Evolutionary conservation across 2,888 invertebrate species (phyloP), one percentile per base, ranked within the genome.

Genomic region (Drosophila recens): DNA sequence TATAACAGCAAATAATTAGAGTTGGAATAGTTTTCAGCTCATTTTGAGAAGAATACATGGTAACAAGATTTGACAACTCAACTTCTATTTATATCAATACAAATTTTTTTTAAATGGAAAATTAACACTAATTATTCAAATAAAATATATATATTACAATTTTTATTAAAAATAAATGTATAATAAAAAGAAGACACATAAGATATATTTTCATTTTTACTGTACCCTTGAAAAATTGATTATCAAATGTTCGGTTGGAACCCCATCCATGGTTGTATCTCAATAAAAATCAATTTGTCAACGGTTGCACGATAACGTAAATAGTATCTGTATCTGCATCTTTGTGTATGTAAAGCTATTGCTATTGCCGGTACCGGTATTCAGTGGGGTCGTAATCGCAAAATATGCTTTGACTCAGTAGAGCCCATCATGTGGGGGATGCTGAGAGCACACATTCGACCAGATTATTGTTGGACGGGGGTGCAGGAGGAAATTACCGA

Each of bases 151-250:
- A 75, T 75, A 82, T 80, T 80, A 77, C 72, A 81, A 84, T 89
- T 87, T 82, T 4, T 75, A 86, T 79, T 83, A 72, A 74, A 80
- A 89, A 87, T 83, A 89, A 89, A 85, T 89, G 76, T 88, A 86
- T 17, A 42, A 42, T 17, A 75, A 80, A 86, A 68, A 72, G 77
- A 58, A 36, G 9, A n/a, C 17, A 53, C n/a, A 23, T 42, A 6
- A 40, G 15, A 42, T 40, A 8, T 13, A 33, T 13, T 30, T 42
- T 13, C 1, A 42, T n/a, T 42, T 3, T 33, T 4, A 10, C 3
- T 8, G 30, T 48, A n/a, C 20, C 34, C n/a, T n/a, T 10, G 2
- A 33, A 23, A 27, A 42, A 17, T 36, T 9, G 3, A 8, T 5
- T 11, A 17, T 45, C 17, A 15, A 38, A 57, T 27, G n/a, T 43